phyloP scores from a whole-genome alignment of 2,113 vertebrate genomes.

The Petroica traversi region DNA sequence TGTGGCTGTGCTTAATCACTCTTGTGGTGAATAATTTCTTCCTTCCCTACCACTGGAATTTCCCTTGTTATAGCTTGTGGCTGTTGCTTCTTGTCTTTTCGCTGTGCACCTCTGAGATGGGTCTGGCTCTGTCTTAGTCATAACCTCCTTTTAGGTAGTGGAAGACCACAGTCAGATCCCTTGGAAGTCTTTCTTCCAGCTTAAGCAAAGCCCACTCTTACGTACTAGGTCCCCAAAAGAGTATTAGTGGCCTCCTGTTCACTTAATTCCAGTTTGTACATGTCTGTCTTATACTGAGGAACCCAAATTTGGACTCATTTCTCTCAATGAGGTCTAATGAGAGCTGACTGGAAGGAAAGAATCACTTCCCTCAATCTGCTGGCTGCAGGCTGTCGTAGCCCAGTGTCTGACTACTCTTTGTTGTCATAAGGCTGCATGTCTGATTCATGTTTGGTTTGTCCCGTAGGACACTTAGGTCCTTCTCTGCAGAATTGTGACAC shows the following conservation, averaged over 20 bases:
- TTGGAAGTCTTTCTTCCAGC: background rate
- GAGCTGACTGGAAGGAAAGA: background rate
- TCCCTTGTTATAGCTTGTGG: background rate
- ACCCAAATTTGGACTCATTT: background rate
- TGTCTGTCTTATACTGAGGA: background rate
- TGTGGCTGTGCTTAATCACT: background rate
- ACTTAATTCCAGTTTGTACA: background rate
- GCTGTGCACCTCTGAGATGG: background rate
- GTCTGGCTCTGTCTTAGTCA: background rate
- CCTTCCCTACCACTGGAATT: background rate
- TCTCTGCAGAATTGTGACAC: background rate
- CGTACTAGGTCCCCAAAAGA: accelerated
- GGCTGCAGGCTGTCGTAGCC: background rate
- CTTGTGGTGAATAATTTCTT: background rate
- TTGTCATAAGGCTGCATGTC: background rate
- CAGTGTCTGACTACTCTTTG: background rate
- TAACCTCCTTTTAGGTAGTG: background rate
- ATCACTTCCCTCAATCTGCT: background rate
- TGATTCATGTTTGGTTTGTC: background rate
- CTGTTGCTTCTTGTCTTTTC: background rate
- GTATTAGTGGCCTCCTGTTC: background rate
- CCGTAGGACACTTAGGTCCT: background rate
- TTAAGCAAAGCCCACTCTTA: background rate
- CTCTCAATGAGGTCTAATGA: background rate
- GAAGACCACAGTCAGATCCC: background rate